These are phyloP conservation scores for Dicrostonyx torquatus DNA, from an alignment of 2,797 vertebrate species.

Conservation along the genomic window DNA sequence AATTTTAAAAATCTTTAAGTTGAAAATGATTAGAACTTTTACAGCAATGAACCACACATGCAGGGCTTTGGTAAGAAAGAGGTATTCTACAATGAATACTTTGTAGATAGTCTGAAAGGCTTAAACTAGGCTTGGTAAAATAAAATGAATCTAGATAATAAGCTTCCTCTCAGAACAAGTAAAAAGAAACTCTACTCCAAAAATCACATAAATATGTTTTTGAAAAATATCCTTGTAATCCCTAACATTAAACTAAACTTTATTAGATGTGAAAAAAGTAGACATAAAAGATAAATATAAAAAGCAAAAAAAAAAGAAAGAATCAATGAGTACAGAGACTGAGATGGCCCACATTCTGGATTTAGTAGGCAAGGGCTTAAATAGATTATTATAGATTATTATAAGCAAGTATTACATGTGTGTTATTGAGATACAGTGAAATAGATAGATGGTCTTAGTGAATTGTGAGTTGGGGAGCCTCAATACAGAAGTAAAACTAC, in stretches of 20 bases:
- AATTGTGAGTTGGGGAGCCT: background rate
- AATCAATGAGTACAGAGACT: background rate
- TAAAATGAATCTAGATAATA: background rate
- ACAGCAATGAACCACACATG: background rate
- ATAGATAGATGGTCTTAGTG: background rate
- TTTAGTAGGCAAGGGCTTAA: background rate
- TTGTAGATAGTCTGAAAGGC: background rate
- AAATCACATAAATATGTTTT: background rate
- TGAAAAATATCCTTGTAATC: background rate
- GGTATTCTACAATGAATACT: background rate
- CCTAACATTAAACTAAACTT: background rate
- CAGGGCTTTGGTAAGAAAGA: background rate
- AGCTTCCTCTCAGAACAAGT: background rate
- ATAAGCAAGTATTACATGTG: background rate
- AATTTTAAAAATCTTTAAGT: background rate
- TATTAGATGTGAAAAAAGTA: background rate
- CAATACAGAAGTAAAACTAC: background rate
- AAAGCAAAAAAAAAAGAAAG: background rate
- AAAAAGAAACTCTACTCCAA: background rate
- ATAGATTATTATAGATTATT: background rate
- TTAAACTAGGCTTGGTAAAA: background rate
- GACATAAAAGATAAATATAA: background rate
- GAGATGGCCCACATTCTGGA: no score
- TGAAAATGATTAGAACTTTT: background rate
- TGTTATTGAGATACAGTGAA: background rate